These are phyloP conservation scores for Mactra quadrangularis DNA, from an alignment of 1,140 invertebrate species.

Conservation along the genomic window DNA sequence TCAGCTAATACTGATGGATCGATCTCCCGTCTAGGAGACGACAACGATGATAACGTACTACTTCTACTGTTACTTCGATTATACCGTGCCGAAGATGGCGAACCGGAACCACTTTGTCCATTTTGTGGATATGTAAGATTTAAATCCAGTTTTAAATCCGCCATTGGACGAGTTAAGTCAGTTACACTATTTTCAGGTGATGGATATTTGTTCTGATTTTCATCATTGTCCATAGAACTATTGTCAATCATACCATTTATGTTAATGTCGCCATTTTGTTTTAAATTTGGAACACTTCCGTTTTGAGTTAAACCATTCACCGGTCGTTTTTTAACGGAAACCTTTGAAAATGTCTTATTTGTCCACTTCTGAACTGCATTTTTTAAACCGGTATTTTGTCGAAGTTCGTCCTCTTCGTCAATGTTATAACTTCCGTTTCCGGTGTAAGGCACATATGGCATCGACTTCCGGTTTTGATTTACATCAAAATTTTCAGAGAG, in stretches of 20 bases:
- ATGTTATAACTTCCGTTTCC: neutral
- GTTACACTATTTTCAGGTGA: slow-evolving; percentile 38
- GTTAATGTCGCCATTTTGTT: slow-evolving; percentile 42
- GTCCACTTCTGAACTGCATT: slow-evolving; percentile 59
- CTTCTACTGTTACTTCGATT: slow-evolving; percentile 40
- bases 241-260: slow-evolving; percentile 27
- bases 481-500: slow-evolving; percentile 48
- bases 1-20: slow-evolving; percentile 70
- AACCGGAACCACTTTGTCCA: slow-evolving; percentile 1
- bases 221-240: slow-evolving; percentile 11
- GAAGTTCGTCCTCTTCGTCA: slow-evolving; percentile 4
- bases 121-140: slow-evolving; percentile 8
- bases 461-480: slow-evolving; percentile 70
- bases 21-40: slow-evolving; percentile 64
- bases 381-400: slow-evolving; percentile 41
- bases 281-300: slow-evolving; percentile 40
- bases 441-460: slow-evolving; percentile 50
- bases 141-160: slow-evolving; percentile 36
- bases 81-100: slow-evolving; percentile 36
- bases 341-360: slow-evolving; percentile 58
- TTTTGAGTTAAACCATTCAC: slow-evolving; percentile 3
- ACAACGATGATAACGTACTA: slow-evolving; percentile 39
- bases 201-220: neutral
- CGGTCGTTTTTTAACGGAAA: slow-evolving; percentile 35
- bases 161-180: slow-evolving; percentile 26